Evolutionary conservation across 1,140 invertebrate species (phyloP).

Genomic region (Luehdorfia chinensis): DNA sequence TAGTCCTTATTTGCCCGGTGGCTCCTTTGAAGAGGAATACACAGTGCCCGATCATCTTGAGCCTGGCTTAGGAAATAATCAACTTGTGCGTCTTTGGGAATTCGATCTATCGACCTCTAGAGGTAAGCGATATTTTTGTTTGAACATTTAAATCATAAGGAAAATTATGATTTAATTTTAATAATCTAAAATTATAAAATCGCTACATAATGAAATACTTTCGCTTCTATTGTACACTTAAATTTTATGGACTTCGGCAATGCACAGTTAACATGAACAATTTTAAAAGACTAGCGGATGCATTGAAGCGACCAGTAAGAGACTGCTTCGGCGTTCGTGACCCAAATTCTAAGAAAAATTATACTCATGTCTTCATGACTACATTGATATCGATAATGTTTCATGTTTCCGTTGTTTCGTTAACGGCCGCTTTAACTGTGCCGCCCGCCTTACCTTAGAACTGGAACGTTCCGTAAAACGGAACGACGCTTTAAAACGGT

Average conservation of each 20-base stretch:
- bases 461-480: background rate
- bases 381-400: constrained; percentile 29
- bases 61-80: constrained; percentile 90
- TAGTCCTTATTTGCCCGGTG: constrained; percentile 89
- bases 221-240: background rate
- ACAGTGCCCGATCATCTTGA: constrained; percentile 87
- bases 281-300: constrained; percentile 41
- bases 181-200: too few relatives aligned
- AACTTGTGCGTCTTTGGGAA: constrained; percentile 86
- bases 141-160: too few relatives aligned
- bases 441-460: too few relatives aligned
- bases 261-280: too few relatives aligned
- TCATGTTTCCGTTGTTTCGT: constrained; percentile 27
- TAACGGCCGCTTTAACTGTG: constrained; percentile 2
- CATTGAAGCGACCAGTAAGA: constrained; percentile 59
- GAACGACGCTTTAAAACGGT: background rate
- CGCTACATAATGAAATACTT: too few relatives aligned
- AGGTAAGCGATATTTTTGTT: constrained; percentile 52
- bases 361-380: constrained; percentile 45
- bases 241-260: too few relatives aligned
- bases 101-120: constrained; percentile 79
- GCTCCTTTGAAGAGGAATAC: constrained; percentile 84
- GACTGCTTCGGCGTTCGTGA: constrained; percentile 49
- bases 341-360: constrained; percentile 54
- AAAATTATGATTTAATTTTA: too few relatives aligned